Conservation (phyloP, 2,888 invertebrate genomes). For the Drosophila nigricruria region DNA sequence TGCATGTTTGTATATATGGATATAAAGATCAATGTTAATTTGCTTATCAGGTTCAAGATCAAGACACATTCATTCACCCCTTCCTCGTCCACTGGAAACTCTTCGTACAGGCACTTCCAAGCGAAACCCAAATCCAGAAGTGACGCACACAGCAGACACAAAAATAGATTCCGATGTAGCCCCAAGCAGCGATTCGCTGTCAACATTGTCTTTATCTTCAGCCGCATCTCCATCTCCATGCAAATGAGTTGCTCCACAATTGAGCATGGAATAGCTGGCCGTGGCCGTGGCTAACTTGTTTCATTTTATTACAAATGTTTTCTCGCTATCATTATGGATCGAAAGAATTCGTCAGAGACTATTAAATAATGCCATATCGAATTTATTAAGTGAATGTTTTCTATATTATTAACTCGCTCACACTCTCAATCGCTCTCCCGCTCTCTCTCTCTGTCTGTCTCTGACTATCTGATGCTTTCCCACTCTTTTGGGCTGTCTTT, state of each 20-base stretch:
- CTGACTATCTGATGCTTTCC: too few relatives aligned
- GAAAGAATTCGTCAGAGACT: constrained; percentile 36
- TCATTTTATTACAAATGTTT: constrained; percentile 15
- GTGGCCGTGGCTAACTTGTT: constrained; percentile 15
- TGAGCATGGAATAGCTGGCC: constrained; percentile 34
- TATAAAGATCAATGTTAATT: constrained; percentile 30
- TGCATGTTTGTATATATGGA: background rate
- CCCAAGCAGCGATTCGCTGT: constrained; percentile 28
- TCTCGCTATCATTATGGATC: constrained; percentile 25
- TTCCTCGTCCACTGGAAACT: constrained; percentile 51
- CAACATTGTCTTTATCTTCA: constrained; percentile 38
- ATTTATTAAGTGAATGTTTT: constrained; percentile 13
- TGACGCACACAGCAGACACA: constrained; percentile 15
- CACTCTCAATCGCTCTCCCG: background rate
- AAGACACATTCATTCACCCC: constrained; percentile 45
- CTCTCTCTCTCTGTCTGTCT: background rate
- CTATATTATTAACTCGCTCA: background rate
- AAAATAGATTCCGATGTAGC: constrained; percentile 21
- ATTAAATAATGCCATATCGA: constrained; percentile 47
- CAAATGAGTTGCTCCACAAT: constrained; percentile 61
- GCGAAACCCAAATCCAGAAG: constrained; percentile 17
- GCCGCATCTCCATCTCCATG: constrained; percentile 51
- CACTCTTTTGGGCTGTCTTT: background rate
- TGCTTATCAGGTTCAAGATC: constrained; percentile 27
- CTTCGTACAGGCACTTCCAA: constrained; percentile 63